Base-by-base conservation (phyloP, 2,113 vertebrate species). In the Morphnarchus princeps region DNA sequence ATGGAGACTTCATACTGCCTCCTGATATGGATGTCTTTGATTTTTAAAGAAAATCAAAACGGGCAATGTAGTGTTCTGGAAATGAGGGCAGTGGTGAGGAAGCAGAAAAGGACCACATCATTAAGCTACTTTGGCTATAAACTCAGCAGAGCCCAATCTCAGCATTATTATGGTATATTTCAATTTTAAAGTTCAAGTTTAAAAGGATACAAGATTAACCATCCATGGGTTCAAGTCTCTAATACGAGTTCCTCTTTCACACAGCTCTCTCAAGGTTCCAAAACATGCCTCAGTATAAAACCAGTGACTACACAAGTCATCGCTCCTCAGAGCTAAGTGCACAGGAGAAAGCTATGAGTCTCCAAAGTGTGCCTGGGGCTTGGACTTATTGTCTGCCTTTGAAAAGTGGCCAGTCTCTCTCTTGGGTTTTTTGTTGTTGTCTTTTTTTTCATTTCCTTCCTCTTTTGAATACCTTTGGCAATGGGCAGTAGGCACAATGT, bases 1-100 rank as follows among this genome's bases (percentile, higher is more conserved):
- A 82, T 22, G 50, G 70, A 65, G 77, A 95, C 86, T 83, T 81
- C 63, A 86, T 66, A 59, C 72, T 63, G 87, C 77, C 70, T 92
- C 72, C 47, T 6, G 1, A 28, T 91, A 87, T 29, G 32, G 87
- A 95, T 70, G 65, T 42, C 66, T 95, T 58, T 54, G 89, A 91
- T 94, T 91, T 50, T 65, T 62, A 91, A 95, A 87, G 82, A 79
- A 96, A 92, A 97, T 96, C 91, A 84, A 95, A 94, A 24, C 81
- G 90, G 74, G 82, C 93, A 93, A 45, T 54, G 34, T 18, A 63
- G 45, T 47, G 45, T 93, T 91, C 82, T 50, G 70, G 43, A 49
- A 91, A 89, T 4, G 40, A 87, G 58, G 17, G 70, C 28, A 72
- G 66, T 7, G 34, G 78, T 69, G 91, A 92, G 66, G 34, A 95